Evolutionary conservation across 1,140 invertebrate species (phyloP).

Genomic region (Aphelinus atriplicis): DNA sequence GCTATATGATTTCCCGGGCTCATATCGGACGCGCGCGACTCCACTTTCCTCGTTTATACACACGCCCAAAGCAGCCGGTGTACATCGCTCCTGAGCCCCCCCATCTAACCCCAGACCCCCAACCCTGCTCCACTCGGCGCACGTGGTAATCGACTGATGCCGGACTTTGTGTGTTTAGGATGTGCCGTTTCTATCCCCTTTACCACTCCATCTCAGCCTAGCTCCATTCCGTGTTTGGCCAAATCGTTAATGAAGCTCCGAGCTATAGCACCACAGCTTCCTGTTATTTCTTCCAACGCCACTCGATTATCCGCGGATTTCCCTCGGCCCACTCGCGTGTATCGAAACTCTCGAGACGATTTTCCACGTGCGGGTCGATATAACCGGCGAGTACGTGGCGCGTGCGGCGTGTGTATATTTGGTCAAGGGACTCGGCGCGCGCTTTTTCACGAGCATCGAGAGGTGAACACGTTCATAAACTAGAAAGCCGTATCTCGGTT

Average conservation of each 20-base stretch:
- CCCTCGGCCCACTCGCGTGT: neutral
- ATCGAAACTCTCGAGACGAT: too few relatives aligned
- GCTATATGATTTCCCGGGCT: slow-evolving; percentile 17
- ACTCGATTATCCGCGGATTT: neutral
- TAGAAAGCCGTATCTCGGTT: too few relatives aligned
- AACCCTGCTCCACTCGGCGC: neutral
- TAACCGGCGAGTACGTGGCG: too few relatives aligned
- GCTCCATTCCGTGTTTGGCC: neutral
- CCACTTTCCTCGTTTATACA: neutral
- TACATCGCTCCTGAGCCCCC: too few relatives aligned
- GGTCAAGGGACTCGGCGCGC: too few relatives aligned
- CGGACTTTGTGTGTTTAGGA: slow-evolving; percentile 25
- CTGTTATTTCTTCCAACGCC: neutral
- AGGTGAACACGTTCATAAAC: too few relatives aligned
- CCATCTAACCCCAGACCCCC: neutral
- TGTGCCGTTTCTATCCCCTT: neutral
- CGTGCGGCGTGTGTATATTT: too few relatives aligned
- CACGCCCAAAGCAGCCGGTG: neutral
- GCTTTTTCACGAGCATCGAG: too few relatives aligned
- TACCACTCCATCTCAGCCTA: neutral
- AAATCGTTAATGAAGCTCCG: slow-evolving; percentile 23
- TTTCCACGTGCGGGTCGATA: too few relatives aligned
- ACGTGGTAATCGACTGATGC: slow-evolving; percentile 16
- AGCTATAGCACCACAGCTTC: neutral
- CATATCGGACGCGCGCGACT: neutral